A percentile compares a stretch with the other conserved stretches of the same genome.
These are phyloP conservation scores for Polypterus senegalus DNA, from an alignment of 2,113 vertebrate species.

Conservation along the genomic window DNA sequence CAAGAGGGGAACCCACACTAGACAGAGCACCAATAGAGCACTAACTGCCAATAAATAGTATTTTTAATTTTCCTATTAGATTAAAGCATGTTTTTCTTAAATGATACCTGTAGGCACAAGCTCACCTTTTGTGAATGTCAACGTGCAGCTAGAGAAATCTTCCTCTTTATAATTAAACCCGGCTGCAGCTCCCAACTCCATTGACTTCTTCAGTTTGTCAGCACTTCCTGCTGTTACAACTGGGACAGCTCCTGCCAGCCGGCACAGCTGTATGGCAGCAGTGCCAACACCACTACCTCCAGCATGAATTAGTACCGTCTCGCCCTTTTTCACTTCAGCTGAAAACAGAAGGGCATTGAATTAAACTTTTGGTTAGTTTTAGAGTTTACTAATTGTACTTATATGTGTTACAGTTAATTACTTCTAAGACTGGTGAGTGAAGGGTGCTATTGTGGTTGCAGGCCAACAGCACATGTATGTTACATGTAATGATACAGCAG, in stretches of 20 bases:
- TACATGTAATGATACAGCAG: too few relatives aligned
- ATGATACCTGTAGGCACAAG: background rate
- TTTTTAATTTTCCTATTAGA: too few relatives aligned
- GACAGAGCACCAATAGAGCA: too few relatives aligned
- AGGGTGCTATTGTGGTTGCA: too few relatives aligned
- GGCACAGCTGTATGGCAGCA: constrained; percentile 62
- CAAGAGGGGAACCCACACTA: too few relatives aligned
- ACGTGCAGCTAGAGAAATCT: constrained; percentile 51
- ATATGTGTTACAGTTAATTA: too few relatives aligned
- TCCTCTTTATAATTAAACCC: constrained; percentile 68
- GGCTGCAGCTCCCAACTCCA: constrained; percentile 46
- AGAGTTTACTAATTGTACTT: too few relatives aligned
- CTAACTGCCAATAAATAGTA: too few relatives aligned
- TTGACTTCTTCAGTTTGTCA: constrained; percentile 52
- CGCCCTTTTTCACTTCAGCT: constrained; percentile 60
- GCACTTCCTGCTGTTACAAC: constrained; percentile 58
- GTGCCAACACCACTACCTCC: constrained; percentile 65
- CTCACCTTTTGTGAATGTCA: constrained; percentile 60
- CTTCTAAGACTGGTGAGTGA: too few relatives aligned
- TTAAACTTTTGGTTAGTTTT: too few relatives aligned
- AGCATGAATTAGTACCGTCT: constrained; percentile 59
- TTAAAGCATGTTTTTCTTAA: too few relatives aligned
- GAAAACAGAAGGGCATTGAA: background rate
- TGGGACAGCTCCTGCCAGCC: constrained; percentile 54
- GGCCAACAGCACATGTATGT: too few relatives aligned